Evolutionary conservation across 2,113 vertebrate genomes (phyloP).

Genomic region (Semicossyphus pulcher): DNA sequence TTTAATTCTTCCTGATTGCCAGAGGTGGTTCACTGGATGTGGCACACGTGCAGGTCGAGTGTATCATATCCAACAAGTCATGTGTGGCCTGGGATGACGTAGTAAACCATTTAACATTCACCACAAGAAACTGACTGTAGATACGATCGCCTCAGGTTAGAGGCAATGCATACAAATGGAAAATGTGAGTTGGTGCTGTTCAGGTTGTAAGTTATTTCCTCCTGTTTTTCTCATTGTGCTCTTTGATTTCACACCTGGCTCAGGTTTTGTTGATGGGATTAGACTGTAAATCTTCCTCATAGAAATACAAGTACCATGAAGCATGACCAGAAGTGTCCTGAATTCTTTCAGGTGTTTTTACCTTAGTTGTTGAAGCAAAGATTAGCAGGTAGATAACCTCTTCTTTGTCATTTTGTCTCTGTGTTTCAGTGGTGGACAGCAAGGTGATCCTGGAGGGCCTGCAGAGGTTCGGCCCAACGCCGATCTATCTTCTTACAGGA

Average conservation of each 20-base stretch:
- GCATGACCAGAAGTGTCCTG: neutral
- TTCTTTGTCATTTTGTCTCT: conserved; percentile 45
- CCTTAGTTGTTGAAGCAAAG: no score
- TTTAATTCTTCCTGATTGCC: no score
- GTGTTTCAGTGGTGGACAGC: conserved; percentile 84
- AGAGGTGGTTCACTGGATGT: no score
- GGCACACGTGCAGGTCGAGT: no score
- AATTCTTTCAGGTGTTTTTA: neutral
- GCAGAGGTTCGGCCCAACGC: conserved; percentile 86
- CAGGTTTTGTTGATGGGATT: neutral
- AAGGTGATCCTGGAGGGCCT: conserved; percentile 83
- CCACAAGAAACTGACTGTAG: conserved; percentile 32
- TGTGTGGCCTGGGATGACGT: no score
- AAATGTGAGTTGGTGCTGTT: conserved; percentile 31
- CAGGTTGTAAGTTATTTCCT: conserved; percentile 40
- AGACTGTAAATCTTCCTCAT: conserved; percentile 23
- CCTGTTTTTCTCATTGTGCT: conserved; percentile 31
- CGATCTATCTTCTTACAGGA: conserved; percentile 93
- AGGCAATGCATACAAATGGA: conserved; percentile 65
- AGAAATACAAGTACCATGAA: conserved; percentile 5
- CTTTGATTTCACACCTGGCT: conserved; percentile 55
- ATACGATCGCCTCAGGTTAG: conserved; percentile 54
- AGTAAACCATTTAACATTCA: conserved; percentile 65
- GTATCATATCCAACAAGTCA: no score
- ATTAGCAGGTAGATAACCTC: no score